Base-by-base conservation (phyloP, 2,113 vertebrate genomes). In the Sinocyclocheilus rhinocerous region DNA sequence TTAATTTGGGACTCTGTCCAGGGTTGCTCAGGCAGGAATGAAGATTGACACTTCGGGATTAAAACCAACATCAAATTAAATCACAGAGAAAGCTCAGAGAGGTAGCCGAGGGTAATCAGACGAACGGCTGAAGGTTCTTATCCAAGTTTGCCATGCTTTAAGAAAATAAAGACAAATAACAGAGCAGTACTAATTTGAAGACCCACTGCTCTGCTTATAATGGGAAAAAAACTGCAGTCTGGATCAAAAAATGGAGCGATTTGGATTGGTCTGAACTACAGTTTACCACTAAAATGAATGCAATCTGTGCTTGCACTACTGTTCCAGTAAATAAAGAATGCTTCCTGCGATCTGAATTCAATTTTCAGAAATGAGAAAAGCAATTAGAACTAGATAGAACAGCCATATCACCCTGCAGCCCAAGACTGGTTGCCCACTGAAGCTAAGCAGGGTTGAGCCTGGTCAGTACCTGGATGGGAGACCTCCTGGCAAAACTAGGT, bases 51-150 rank as follows among this genome's bases (percentile, higher is more conserved):
- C 85, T 84, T 67, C 52, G 10, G 90, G 84, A 92, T 91, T 92
- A 90, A 92, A 92, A 93, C 91, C 90, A 76, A 90, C 89, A 65
- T 88, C 61, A 91, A 92, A 92, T 92, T 91, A 91, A 88, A 91
- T 80, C 88, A 88, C 83, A 81, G 69, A 83, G 76, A 83, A 73
- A 81, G 70, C 22, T 63, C 82, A 59, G 45, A 63, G 57, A 87
- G 73, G 52, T 36, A 76, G 81, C 22, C 50, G 48, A 55, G 45
- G 45, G 63, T 83, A 89, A 86, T 85, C 75, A 69, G 77, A n/a
- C 42, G 29, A 76, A 55, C 33, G 63, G 70, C 76, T 45, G 57
- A 16, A 76, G 50, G 16, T 52, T 29, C 69, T 36, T 50, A 57
- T 76, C 69, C 69, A 84, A 83, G 39, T 26, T 72, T 81, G 76